phyloP scores from a whole-genome alignment of 1,140 invertebrate genomes.

The Drosophila chauvacae region DNA sequence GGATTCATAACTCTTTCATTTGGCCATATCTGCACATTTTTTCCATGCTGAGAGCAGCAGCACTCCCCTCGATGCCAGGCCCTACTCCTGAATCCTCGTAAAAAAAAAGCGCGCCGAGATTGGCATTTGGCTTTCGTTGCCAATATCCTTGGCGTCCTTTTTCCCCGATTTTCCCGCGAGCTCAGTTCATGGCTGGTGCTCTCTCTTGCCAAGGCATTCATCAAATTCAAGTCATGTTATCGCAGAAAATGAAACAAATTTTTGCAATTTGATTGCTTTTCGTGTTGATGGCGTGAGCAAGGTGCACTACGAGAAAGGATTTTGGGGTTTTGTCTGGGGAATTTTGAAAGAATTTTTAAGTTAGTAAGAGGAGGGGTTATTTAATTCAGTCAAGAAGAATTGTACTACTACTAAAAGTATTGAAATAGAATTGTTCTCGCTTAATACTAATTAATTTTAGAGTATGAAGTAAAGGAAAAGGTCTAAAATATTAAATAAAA shows the following conservation, averaged over 20 bases:
- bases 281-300: conserved; percentile 70
- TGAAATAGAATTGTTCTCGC: no score
- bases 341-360: no score
- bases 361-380: neutral
- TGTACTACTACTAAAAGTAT: no score
- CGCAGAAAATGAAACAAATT: conserved; percentile 83
- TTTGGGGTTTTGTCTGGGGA: neutral
- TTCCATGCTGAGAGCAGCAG: conserved; percentile 29
- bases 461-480: neutral
- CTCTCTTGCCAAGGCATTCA: conserved; percentile 75
- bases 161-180: conserved; percentile 1
- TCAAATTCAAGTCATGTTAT: conserved; percentile 83
- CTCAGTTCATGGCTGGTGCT: conserved; percentile 33
- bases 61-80: neutral
- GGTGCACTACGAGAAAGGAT: neutral
- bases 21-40: conserved; percentile 79
- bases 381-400: no score
- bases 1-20: conserved; percentile 83
- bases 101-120: conserved; percentile 78
- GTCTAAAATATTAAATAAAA: neutral
- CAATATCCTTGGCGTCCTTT: conserved; percentile 70
- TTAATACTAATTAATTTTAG: neutral
- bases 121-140: conserved; percentile 80
- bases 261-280: conserved; percentile 83
- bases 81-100: conserved; percentile 41